phyloP scores from a whole-genome alignment of 2,888 invertebrate species.

The Torymus texanus region DNA sequence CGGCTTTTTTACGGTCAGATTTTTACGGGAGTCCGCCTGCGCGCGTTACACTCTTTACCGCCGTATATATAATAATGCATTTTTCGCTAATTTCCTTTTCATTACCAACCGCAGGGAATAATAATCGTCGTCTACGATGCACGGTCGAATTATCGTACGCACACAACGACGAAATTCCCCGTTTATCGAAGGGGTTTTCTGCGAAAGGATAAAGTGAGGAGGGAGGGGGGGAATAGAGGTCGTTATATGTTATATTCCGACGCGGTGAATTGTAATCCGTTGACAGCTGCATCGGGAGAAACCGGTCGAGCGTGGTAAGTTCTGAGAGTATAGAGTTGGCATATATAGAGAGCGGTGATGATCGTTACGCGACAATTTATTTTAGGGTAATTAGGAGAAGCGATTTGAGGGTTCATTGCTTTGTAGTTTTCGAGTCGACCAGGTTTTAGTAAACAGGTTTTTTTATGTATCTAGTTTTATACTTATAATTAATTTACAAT shows the following conservation, averaged over 20 bases:
- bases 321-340: not conserved
- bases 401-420: no score
- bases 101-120: constrained; percentile 11
- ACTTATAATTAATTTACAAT: no score
- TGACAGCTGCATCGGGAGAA: constrained; percentile 36
- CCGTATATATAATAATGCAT: constrained; percentile 17
- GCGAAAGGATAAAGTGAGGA: not conserved
- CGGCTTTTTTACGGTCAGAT: constrained; percentile 39
- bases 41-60: constrained; percentile 4
- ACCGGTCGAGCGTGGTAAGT: constrained; percentile 26
- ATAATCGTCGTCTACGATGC: not conserved
- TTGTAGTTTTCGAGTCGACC: no score
- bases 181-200: not conserved
- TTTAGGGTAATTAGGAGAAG: constrained; percentile 5
- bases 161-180: not conserved
- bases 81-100: constrained; percentile 51
- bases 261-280: constrained; percentile 26
- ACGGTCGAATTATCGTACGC: not conserved
- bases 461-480: no score
- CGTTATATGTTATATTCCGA: not conserved
- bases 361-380: not conserved
- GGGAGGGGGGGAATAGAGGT: not conserved
- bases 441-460: no score
- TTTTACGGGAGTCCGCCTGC: constrained; percentile 10
- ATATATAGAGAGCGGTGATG: no score